Percentiles rank a stretch among this genome's conserved stretches.
phyloP scores from a whole-genome alignment of 1,140 invertebrate species.

The Drosophila jambulina region DNA sequence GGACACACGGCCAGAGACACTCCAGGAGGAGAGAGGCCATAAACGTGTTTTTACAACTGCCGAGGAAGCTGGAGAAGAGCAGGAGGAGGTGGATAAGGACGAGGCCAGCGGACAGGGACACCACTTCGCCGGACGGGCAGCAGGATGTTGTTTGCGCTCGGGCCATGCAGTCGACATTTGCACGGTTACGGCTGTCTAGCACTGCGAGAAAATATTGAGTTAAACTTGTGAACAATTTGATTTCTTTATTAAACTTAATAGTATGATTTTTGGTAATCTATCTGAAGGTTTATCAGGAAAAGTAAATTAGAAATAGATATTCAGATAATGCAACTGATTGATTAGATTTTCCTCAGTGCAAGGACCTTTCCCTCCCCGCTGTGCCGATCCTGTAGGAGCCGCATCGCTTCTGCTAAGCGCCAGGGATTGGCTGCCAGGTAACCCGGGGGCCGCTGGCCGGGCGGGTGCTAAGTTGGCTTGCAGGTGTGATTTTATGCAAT shows the following conservation, averaged over 20 bases:
- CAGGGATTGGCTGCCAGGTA: constrained; percentile 74
- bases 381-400: neutral
- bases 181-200: constrained; percentile 43
- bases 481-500: constrained; percentile 84
- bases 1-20: constrained; percentile 31
- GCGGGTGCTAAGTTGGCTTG: constrained; percentile 76
- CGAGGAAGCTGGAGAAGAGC: neutral
- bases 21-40: constrained; percentile 42
- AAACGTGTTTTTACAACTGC: constrained; percentile 79
- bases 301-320: neutral
- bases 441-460: constrained; percentile 32
- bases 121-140: constrained; percentile 53
- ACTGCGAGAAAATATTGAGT: neutral
- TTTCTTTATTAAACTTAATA: neutral
- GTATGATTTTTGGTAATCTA: neutral
- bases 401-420: constrained; percentile 47
- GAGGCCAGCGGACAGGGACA: constrained; percentile 28
- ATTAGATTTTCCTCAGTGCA: neutral
- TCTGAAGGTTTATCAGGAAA: neutral
- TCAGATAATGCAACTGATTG: no score
- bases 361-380: neutral
- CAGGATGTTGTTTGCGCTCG: constrained; percentile 69
- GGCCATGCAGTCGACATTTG: constrained; percentile 71
- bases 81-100: neutral
- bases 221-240: neutral